Conservation (phyloP, 2,888 invertebrate genomes). For the Caenorhabditis imperialis region DNA sequence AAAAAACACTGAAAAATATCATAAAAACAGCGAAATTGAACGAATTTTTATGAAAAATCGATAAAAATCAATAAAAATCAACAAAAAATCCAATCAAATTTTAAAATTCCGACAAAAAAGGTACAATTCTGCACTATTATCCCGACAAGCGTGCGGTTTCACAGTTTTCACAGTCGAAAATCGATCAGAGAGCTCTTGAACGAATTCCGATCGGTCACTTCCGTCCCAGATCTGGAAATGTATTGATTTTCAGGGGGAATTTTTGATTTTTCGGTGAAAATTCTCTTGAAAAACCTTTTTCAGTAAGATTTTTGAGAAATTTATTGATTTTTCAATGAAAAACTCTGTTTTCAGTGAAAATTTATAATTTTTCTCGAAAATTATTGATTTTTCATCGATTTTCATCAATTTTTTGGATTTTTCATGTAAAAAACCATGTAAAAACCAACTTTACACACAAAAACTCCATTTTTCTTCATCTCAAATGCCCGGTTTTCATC, state of each 20-base stretch:
- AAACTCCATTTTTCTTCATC: conserved; percentile 63
- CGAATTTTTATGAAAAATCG: conserved; percentile 1
- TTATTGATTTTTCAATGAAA: conserved; percentile 10
- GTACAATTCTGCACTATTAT: conserved; percentile 77
- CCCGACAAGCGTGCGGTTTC: conserved; percentile 77
- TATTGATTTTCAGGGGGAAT: no score
- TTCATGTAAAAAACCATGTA: neutral
- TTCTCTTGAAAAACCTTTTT: no score
- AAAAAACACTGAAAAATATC: neutral
- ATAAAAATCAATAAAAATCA: conserved; percentile 1
- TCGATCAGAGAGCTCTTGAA: conserved; percentile 59
- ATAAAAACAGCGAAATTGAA: conserved; percentile 1
- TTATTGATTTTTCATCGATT: no score
- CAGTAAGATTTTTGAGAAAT: no score
- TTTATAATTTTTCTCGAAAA: no score
- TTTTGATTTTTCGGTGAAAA: no score
- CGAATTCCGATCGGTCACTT: conserved; percentile 57
- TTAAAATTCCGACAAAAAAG: conserved; percentile 56
- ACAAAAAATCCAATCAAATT: conserved; percentile 21
- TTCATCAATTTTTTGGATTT: neutral
- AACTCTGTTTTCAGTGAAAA: no score
- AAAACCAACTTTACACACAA: conserved; percentile 66
- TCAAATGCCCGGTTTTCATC: conserved; percentile 53
- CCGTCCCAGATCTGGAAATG: conserved; percentile 77
- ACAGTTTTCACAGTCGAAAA: conserved; percentile 69